Base-by-base conservation (phyloP, 2,113 vertebrate genomes). In the Grantiella picta region DNA sequence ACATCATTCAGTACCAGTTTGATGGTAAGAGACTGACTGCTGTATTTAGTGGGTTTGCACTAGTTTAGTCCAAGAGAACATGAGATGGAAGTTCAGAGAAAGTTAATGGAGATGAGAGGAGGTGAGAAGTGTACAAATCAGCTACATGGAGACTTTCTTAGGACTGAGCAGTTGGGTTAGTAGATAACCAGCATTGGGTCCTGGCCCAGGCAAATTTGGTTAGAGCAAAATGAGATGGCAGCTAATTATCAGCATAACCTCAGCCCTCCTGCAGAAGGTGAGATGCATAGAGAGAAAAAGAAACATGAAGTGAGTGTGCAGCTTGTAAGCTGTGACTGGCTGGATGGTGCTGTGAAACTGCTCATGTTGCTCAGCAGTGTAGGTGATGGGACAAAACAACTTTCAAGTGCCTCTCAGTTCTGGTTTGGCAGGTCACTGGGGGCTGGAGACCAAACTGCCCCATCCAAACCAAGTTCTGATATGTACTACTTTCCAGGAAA, bases 1-100 rank as follows among this genome's bases (percentile, higher is more conserved):
- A 99, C 89, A 99, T 99, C 59, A 99, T 99, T 94, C 99, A 99
- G 98, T 99, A 99, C 96, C 99, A 99, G 96, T 99, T 99, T 97
- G 99, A 99, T 45, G 99, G 99, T 99, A 96, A 98, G 97, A 84
- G 40, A 11, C 53, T 29, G 45, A 33, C 56, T 50, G n/a, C 52
- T 92, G 22, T 68, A 9, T 82, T 76, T 79, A n/a, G 21, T 95
- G 44, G n/a, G 8, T 86, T 91, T 86, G 25, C 44, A 13, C 22
- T 82, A 25, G 33, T 44, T 70, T 80, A 64, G 40, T 57, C 24
- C 31, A 90, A 54, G 24, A 71, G 40, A 66, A 42, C 28, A 2
- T 23, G 29, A 89, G 35, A 15, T 57, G 10, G 7, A 75, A 82
- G 63, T 73, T 80, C 24, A 84, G 52, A 79, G 42, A 33, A 83